A percentile compares a stretch with the other conserved stretches of the same genome.
These are phyloP conservation scores for Montipora sp. DNA, from an alignment of 64 coral and sea anemone species.

Conservation along the genomic window DNA sequence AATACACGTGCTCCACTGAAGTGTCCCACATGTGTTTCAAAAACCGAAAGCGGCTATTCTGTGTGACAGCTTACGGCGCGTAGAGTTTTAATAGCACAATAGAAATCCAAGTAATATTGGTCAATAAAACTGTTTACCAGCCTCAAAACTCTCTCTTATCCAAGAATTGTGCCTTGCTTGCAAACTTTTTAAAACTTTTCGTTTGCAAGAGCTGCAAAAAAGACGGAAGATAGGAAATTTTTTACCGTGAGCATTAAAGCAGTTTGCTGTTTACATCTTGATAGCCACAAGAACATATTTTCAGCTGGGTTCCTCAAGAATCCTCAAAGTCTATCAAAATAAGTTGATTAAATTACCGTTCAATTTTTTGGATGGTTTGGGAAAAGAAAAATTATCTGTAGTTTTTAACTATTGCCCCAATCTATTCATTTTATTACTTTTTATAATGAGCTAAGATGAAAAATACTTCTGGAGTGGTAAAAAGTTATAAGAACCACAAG, in stretches of 20 bases:
- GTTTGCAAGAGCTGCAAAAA: no score
- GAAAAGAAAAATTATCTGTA: not conserved
- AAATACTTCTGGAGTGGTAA: not conserved
- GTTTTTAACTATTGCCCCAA: no score
- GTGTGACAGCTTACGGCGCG: not conserved
- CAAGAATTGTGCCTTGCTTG: no score
- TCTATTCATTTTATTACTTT: no score
- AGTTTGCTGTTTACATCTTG: no score
- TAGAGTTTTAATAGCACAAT: not conserved
- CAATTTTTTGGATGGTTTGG: not conserved
- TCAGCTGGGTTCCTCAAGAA: not conserved
- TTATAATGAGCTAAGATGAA: not conserved
- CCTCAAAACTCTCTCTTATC: no score
- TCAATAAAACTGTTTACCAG: no score
- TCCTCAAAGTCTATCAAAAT: not conserved
- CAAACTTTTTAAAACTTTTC: no score
- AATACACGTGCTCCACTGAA: not conserved
- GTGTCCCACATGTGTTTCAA: not conserved
- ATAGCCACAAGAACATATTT: not conserved
- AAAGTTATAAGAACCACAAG: not conserved
- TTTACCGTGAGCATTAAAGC: no score
- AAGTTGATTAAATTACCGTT: not conserved
- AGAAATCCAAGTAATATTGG: not conserved
- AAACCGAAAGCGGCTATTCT: not conserved
- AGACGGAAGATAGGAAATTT: no score